Evolutionary conservation across 2,113 vertebrate species (phyloP), one percentile per base, ranked within the genome.

Genomic region (Atherinomorus stipes): DNA sequence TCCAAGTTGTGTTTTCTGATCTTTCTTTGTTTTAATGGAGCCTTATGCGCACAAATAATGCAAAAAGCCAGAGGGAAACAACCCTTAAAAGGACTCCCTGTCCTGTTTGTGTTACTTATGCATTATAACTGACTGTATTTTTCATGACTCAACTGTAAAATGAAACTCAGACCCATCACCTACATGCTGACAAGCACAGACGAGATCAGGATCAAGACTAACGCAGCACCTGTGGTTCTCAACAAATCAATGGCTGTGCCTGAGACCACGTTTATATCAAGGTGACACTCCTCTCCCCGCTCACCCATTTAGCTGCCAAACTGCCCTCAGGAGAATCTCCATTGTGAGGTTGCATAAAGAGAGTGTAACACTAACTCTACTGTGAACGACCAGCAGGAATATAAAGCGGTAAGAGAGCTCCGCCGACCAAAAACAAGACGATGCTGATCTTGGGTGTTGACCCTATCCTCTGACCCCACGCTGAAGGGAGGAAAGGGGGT

Each of bases 271-370:
- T 66, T 77, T 50, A 34, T 34, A 78, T 76, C 83, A 85, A 78
- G 74, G 74, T 88, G 87, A 88, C 85, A 80, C 70, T 34, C 53
- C 4, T 23, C 13, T 38, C 28, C 54, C 19, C 54, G 16, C 60
- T 23, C 1, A 13, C 49, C 52, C 64, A 62, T 81, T 73, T 77
- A 78, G 66, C 80, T 37, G 19, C 50, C 74, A 67, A 54, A 8
- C 54, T 50, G 49, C 75, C 56, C 77, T 44, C 51, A 23, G 67
- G 64, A 63, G 70, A 52, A 5, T 52, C 49, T 21, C 52, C 23
- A 38, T 19, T 51, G 62, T 62, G n/a, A 50, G n/a, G 13, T 2
- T 19, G 25, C 31, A 4, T 34, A 40, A 65, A 38, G 54, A 23
- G 56, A 56, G 2, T 44, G 22, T 18, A 49, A 26, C 51, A 73